Conservation (phyloP, 2,797 vertebrate genomes). For the Hoplostethus mediterraneus region DNA sequence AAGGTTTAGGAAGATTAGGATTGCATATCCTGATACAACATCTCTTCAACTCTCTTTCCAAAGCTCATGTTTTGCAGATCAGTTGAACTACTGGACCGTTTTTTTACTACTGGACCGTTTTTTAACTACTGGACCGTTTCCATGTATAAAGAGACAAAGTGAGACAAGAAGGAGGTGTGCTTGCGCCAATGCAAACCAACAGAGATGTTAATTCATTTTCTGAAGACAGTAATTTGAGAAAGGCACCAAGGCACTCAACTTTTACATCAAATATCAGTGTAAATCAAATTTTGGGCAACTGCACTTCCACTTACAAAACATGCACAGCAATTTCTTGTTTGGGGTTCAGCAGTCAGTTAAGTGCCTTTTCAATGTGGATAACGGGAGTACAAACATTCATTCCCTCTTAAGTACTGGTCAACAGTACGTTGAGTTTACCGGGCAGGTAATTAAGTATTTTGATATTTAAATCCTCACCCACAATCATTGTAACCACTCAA, state of each 20-base stretch:
- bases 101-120: not conserved
- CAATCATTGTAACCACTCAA: constrained; percentile 23
- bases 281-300: constrained; percentile 42
- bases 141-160: constrained; percentile 33
- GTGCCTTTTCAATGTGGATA: constrained; percentile 19
- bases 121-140: constrained; percentile 22
- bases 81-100: constrained; percentile 16
- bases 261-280: constrained; percentile 59
- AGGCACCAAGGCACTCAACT: constrained; percentile 74
- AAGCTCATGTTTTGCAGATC: constrained; percentile 31
- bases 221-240: constrained; percentile 33
- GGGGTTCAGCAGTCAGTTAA: constrained; percentile 5
- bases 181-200: constrained; percentile 56
- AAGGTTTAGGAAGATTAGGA: constrained; percentile 14
- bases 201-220: constrained; percentile 55
- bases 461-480: constrained; percentile 11
- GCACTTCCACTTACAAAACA: constrained; percentile 31
- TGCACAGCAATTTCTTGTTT: constrained; percentile 25
- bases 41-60: constrained; percentile 9
- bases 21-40: constrained; percentile 35
- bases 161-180: constrained; percentile 37
- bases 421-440: constrained; percentile 58
- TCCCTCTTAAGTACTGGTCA: constrained; percentile 60
- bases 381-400: constrained; percentile 35
- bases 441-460: not conserved